Base-by-base conservation (phyloP, 2,797 vertebrate genomes). In the Gobionotothen gibberifrons region DNA sequence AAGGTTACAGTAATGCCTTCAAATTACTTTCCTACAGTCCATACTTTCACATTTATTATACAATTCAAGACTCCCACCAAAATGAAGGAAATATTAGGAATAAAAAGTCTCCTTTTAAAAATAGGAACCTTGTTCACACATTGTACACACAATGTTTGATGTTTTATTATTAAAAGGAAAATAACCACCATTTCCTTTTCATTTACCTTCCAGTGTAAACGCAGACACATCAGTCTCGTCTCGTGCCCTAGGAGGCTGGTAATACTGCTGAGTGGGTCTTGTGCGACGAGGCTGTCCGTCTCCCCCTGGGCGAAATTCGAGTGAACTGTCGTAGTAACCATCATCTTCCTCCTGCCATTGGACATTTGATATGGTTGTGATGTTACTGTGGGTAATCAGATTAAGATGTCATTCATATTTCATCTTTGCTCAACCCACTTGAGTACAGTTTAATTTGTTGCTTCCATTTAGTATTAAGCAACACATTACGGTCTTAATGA, bases 221-320 rank as follows among this genome's bases (percentile, higher is more conserved):
- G 47, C 76, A 74, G 76, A 67, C 73, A 62, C 75, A 76, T 97
- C 93, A 98, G 93, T 98, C 97, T 86, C 97, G 96, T 87, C 97
- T 86, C 97, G 96, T 87, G 98, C 97, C 92, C 97, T 94, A 21
- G 98, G 98, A 1, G 97, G 98, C 76, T 99, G 97, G 92, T 99
- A 99, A 93, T 98, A 99, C 86, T 98, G 97, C 83, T 98, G 97
- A 26, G 98, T 99, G 29, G 98, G 98, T 87, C 97, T 92, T 12
- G 96, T 95, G 48, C 97, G 92, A 68, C 97, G 93, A 17, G 97
- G 97, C 82, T 99, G 97, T 74, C 98, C 98, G 47, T 99, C 98
- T 67, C 98, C 98, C 76, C 98, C 97, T 83, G 95, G 94, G 21
- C 97, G 96, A 89, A 98, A 99, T 89, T 99, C 98, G 74, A 99